A percentile compares a stretch with the other conserved stretches of the same genome.
Evolutionary conservation across 2,888 invertebrate species (phyloP).

Genomic region (Eretmocerus hayati): DNA sequence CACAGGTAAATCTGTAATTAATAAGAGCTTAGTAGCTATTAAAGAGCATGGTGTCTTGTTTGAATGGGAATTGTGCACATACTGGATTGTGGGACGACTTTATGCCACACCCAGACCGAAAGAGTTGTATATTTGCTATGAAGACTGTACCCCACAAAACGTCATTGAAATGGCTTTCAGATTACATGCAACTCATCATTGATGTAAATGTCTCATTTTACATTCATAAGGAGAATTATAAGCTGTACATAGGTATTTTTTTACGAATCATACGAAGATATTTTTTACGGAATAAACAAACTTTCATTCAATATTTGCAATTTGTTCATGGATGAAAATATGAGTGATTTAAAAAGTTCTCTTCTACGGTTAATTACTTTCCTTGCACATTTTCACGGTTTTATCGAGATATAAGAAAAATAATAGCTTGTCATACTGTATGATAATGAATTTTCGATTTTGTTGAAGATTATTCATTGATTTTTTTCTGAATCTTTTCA

Average conservation of each 20-base stretch:
- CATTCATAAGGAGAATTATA: too few relatives aligned
- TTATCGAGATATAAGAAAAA: too few relatives aligned
- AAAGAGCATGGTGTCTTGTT: constrained; percentile 80
- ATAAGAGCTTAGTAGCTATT: constrained; percentile 69
- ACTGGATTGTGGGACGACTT: constrained; percentile 76
- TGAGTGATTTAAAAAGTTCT: too few relatives aligned
- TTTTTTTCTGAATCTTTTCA: too few relatives aligned
- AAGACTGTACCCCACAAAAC: constrained; percentile 80
- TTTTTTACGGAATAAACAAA: too few relatives aligned
- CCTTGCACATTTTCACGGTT: too few relatives aligned
- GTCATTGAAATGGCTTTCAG: constrained; percentile 78
- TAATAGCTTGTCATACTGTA: too few relatives aligned
- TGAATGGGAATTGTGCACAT: constrained; percentile 58
- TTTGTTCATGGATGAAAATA: too few relatives aligned
- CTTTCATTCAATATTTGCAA: too few relatives aligned
- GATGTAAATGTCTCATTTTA: background rate
- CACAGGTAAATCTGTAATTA: constrained; percentile 51
- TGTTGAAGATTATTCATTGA: too few relatives aligned
- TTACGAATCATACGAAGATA: background rate
- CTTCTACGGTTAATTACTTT: too few relatives aligned
- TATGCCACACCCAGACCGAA: constrained; percentile 69
- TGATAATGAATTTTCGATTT: too few relatives aligned
- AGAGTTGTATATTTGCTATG: constrained; percentile 82
- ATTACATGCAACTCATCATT: constrained; percentile 10
- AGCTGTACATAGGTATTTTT: background rate